Base-by-base conservation (phyloP, 2,888 invertebrate genomes). In the Hoplodrina blanda region DNA sequence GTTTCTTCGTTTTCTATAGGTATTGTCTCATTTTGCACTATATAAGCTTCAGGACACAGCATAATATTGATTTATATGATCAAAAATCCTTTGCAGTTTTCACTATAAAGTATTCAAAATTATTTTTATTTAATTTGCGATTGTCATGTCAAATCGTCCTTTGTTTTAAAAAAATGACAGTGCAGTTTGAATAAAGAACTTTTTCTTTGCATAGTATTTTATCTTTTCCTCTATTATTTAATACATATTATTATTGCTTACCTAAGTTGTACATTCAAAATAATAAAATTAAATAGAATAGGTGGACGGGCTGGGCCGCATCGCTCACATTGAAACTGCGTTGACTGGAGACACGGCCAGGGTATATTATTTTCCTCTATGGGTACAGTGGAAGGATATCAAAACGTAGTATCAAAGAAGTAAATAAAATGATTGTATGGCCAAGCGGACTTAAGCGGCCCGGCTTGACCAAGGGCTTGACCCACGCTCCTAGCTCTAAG, bases 31-130 rank as follows among this genome's bases (percentile, higher is more conserved):
- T 89, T 92, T 84, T 91, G 90, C 73, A 90, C 83, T 74, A 88
- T 85, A 65, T 85, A 85, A 79, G 93, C 92, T 90, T 95, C 95
- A 68, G 95, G 93, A 86, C 94, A 92, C 83, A 93, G 84, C 95
- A 95, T 95, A 89, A 95, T 95, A 89, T 85, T 73, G 77, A 78
- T 88, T 80, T 80, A 83, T 68, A 81, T 81, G 84, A 84, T 82
- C 72, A 87, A 87, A 86, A 87, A 81, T 86, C 81, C 85, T 88
- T 82, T 82, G 85, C 87, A 87, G 85, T 83, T 85, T 85, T 69
- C 76, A 76, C 72, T 76, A 76, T 81, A 84, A 62, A 83, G 57
- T 76, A 88, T 87, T 88, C 86, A 89, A 92, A 92, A 93, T 88
- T 90, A 88, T 85, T 85, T 87, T 77, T 80, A 80, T 76, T 77